A percentile compares a stretch with the other conserved stretches of the same genome.
Conservation (phyloP, 2,888 invertebrate species). For the Ochropleura plecta region DNA sequence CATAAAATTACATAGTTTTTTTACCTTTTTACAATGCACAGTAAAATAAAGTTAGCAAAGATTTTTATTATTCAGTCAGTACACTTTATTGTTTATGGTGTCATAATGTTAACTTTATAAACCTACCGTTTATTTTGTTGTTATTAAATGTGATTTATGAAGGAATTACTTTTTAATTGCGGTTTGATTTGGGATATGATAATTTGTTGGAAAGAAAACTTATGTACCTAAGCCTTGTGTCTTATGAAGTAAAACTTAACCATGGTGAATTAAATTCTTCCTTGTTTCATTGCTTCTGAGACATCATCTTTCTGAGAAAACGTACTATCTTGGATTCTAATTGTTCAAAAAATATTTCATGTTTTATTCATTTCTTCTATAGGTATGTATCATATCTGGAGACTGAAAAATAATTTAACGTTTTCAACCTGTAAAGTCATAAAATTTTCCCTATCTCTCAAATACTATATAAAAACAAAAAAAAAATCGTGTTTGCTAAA, state of each 20-base stretch:
- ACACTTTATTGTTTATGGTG: constrained; percentile 49
- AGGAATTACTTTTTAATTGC: constrained; percentile 10
- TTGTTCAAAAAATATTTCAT: not conserved
- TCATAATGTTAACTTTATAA: constrained; percentile 41
- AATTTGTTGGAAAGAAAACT: not conserved
- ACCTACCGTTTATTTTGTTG: constrained; percentile 41
- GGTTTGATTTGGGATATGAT: not conserved
- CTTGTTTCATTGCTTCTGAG: not conserved
- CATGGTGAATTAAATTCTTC: not conserved
- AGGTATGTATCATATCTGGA: too few species aligned
- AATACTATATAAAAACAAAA: too few species aligned
- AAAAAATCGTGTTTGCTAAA: too few species aligned
- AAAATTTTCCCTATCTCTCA: too few species aligned
- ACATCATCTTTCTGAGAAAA: not conserved
- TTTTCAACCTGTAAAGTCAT: too few species aligned
- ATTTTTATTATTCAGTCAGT: constrained; percentile 55
- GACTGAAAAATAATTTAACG: too few species aligned
- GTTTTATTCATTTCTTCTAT: too few species aligned
- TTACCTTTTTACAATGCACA: constrained; percentile 37
- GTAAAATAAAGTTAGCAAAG: constrained; percentile 49
- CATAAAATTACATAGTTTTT: constrained; percentile 52
- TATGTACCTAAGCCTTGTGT: too few species aligned
- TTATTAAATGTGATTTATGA: constrained; percentile 57
- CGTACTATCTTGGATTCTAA: not conserved
- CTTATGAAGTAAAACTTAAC: not conserved